Base-by-base conservation (phyloP, 2,797 vertebrate genomes). In the Mareca strepera region DNA sequence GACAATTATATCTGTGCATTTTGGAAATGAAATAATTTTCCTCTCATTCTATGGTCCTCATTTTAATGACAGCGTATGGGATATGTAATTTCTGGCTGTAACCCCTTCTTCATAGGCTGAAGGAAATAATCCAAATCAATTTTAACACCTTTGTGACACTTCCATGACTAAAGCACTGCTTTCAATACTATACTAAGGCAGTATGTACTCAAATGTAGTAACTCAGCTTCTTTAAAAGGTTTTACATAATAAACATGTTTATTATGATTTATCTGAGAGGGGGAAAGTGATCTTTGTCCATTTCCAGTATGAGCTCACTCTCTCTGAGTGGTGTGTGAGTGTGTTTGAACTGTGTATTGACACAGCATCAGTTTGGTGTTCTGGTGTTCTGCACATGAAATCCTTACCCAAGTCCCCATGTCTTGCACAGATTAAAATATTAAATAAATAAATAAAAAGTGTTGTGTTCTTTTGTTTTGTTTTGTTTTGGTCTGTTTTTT, bases 21-120 rank as follows among this genome's bases (percentile, higher is more conserved):
- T 97, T 92, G 94, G 69, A 82, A 95, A 95, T 64, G 39, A 96
- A 95, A 88, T 82, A 90, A 70, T 80, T 86, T 83, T 95, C 93
- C 23, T 96, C 37, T 63, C 66, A 35, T 93, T 96, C 72, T 91
- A 14, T 26, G 66, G 82, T 93, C 85, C 73, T 96, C 62, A 91
- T 28, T 50, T 90, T 96, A 97, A 76, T 88, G 91, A 92, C 44
- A 88, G 44, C 55, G 76, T 86, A 67, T 62, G 72, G 83, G 78
- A 95, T 69, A 93, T 90, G 59, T 26, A 67, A 75, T 85, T 96
- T 94, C 91, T n/a, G 18, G 31, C 53, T 95, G 41, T 18, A 62
- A 93, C 41, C 79, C 52, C 81, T 96, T 96, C 86, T 89, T 96
- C 82, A 88, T 50, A 74, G 77, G 37, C 52, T 85, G 77, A 73